Evolutionary conservation across 2,113 vertebrate species (phyloP).

Genomic region (Ondatra zibethicus): DNA sequence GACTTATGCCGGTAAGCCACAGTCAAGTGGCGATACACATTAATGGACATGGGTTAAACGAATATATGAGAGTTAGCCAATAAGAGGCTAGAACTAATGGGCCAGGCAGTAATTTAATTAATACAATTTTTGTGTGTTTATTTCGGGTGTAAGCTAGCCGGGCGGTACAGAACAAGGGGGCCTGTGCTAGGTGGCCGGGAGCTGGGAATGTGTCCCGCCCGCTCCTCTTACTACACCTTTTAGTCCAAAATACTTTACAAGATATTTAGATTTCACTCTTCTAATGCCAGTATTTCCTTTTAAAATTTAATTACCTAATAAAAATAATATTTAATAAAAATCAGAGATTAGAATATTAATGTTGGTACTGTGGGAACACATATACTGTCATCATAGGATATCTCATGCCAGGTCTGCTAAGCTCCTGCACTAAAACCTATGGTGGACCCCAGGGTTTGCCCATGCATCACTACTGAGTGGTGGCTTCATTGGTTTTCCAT

Average conservation of each 20-base stretch:
- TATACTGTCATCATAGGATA: not conserved
- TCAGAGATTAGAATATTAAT: not conserved
- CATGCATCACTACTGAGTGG: not conserved
- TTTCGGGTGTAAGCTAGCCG: too few species aligned
- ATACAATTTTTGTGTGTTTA: too few species aligned
- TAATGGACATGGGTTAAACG: too few species aligned
- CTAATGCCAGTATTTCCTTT: not conserved
- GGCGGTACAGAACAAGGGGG: too few species aligned
- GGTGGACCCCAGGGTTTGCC: not conserved
- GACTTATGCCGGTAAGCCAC: too few species aligned
- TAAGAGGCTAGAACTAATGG: too few species aligned
- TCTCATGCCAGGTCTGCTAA: not conserved
- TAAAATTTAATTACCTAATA: not conserved
- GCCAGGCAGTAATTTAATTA: too few species aligned
- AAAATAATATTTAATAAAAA: not conserved
- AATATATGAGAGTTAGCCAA: too few species aligned
- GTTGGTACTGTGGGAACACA: not conserved
- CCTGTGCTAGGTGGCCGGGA: too few species aligned
- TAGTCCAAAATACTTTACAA: not conserved
- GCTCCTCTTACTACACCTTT: too few species aligned
- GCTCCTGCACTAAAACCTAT: not conserved
- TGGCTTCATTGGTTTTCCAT: not conserved
- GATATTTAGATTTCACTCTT: not conserved
- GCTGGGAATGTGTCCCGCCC: too few species aligned
- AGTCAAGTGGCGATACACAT: too few species aligned